Percentiles rank a stretch among this genome's conserved stretches.
Evolutionary conservation across 2,888 invertebrate genomes (phyloP).

Genomic region (Trilocha varians): DNA sequence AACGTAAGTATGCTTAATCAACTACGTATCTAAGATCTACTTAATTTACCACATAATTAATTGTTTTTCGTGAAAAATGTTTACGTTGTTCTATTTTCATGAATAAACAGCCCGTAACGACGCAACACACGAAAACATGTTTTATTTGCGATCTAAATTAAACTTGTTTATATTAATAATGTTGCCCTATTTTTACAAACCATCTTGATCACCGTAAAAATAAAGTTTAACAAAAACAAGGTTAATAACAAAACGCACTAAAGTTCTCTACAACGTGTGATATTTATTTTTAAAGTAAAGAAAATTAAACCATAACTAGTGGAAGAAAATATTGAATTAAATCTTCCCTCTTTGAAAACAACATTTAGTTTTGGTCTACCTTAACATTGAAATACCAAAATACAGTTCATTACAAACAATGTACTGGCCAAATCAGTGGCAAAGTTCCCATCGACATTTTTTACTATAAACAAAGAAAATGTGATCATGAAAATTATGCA

Average conservation of each 20-base stretch:
- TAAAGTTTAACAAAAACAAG: neutral
- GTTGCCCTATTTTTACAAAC: neutral
- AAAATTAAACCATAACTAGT: no score
- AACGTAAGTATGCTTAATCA: no score
- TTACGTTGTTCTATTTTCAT: neutral
- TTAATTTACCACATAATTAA: no score
- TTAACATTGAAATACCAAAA: constrained; percentile 18
- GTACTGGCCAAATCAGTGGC: constrained; percentile 16
- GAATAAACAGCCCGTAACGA: neutral
- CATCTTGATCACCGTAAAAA: constrained; percentile 1
- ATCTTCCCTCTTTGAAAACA: no score
- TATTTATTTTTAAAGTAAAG: no score
- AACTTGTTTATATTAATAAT: constrained; percentile 1
- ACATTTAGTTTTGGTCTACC: no score
- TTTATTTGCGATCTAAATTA: neutral
- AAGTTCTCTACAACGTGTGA: no score
- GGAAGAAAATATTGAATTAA: no score
- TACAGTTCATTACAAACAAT: constrained; percentile 13
- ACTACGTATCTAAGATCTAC: no score
- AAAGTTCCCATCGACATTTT: constrained; percentile 29
- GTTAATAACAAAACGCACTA: neutral
- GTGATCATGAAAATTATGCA: constrained; percentile 1
- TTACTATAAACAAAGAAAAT: constrained; percentile 41
- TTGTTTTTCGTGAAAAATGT: no score
- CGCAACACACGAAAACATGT: neutral